Base-by-base conservation (phyloP, 2,113 vertebrate genomes). In the Mormyrus lacerda region DNA sequence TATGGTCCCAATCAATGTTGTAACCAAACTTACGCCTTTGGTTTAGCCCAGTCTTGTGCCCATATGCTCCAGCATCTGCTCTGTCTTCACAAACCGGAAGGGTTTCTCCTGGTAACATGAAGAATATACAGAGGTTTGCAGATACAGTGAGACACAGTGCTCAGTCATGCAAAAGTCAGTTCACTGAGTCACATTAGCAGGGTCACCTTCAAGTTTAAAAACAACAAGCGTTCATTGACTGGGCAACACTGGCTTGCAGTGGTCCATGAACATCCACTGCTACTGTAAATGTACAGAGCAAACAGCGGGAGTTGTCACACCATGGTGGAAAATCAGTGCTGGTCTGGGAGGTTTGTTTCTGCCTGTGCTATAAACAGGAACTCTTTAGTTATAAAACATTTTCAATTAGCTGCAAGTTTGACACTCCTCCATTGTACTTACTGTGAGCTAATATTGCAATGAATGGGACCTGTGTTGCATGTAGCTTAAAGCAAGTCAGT, bases 251-350 rank as follows among this genome's bases (percentile, higher is more conserved):
- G 44, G 55, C 50, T 61, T 83, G 45, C 45, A 11, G 53, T 79
- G 44, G 61, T 48, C 61, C 45, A 48, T 88, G 61, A 48, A 76
- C 13, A 0, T 79, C 69, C 31, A 47, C 69, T 21, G 47, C 35
- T n/a, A n/a, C n/a, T n/a, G n/a, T n/a, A n/a, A 35, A 88, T 24
- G 47, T 24, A 35, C 13, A 89, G 27, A 79, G 88, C 65, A 79
- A 69, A 79, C 50, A 79, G 48, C n/a, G 13, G 61, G 44, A 35
- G 48, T n/a, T 45, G 27, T 19, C 65, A 48, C 48, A 35, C 31
- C 47, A 50, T 48, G 39, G 13, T 69, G 89, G 89, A 85, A 84
- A 90, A 90, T 84, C 76, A 88, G 48, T 61, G 61, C 45, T 47
- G 61, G n/a, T 15, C 45, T 45, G 48, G 47, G 39, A 58, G 79